phyloP scores from a whole-genome alignment of 2,113 vertebrate genomes.

The Apeltes quadracus region DNA sequence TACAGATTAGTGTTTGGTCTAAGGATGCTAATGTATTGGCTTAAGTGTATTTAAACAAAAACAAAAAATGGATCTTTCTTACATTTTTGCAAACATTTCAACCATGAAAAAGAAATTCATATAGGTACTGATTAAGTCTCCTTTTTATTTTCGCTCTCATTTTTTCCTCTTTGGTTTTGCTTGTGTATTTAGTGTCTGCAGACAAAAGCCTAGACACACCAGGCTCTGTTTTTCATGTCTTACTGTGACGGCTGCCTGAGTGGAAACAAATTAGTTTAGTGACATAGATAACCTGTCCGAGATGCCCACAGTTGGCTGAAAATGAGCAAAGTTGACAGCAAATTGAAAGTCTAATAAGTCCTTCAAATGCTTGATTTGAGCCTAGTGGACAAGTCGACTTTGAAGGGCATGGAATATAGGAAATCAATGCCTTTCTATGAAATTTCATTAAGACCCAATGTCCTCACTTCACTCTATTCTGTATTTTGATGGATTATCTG shows the following conservation, averaged over 20 bases:
- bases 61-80: neutral
- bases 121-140: neutral
- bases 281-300: constrained; percentile 91
- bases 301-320: constrained; percentile 88
- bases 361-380: constrained; percentile 90
- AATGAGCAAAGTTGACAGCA: constrained; percentile 95
- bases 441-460: constrained; percentile 91
- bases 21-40: neutral
- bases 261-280: constrained; percentile 95
- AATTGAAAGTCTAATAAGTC: constrained; percentile 95
- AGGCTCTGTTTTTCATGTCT: constrained; percentile 79
- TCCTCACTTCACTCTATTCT: constrained; percentile 88
- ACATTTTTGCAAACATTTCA: neutral
- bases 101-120: neutral
- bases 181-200: constrained; percentile 30
- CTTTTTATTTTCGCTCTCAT: neutral
- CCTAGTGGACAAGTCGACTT: constrained; percentile 86
- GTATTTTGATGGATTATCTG: constrained; percentile 95
- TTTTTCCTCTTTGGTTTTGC: constrained; percentile 24
- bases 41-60: constrained; percentile 9
- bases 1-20: constrained; percentile 4
- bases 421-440: constrained; percentile 94
- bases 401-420: constrained; percentile 91
- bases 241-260: constrained; percentile 85
- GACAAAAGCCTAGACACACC: constrained; percentile 53